Evolutionary conservation across 1,140 invertebrate genomes (phyloP), one percentile per base, ranked within the genome.

Genomic region (Halictus rubicundus): DNA sequence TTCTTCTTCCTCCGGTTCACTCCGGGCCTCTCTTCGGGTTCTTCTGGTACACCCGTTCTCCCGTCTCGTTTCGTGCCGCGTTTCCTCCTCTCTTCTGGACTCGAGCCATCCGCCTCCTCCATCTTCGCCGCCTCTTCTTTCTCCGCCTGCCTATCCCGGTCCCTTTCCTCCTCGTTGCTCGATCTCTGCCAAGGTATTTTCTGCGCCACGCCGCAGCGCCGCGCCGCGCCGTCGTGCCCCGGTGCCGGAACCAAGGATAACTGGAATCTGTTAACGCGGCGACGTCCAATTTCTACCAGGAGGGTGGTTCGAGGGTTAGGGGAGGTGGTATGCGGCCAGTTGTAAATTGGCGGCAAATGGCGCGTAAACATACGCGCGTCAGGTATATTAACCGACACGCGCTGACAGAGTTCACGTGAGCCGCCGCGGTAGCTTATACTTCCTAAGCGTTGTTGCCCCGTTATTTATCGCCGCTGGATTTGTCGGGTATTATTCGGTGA

Each of bases 281-380:
- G 74, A 84, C 73, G 82, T 85, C 75, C 83, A 82, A 82, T 85
- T 84, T 63, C 71, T 25, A 23, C 73, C 42, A 12, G 42, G 42
- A 12, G 9, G 42, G 12, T 42, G 42, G 42, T 0, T 42, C 0
- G 0, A 42, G 42, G 8, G 8, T 3, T 12, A 42, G 42, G 9
- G 42, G 39, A 8, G 42, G 42, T 3, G 42, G 57, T n/a, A n/a
- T n/a, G 42, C 5, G 60, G 23, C 39, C 32, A 72, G 83, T 73
- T 81, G 76, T 85, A 86, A 86, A 85, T 86, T 83, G 70, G 66
- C 70, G 42, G 59, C 68, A 57, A 85, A 85, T 68, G 79, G 69
- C 84, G 83, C 79, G 84, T 85, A 85, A 85, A 85, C 76, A 74
- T 61, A 57, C 65, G 63, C 79, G 61, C 42, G 59, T 32, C 32